Evolutionary conservation across 2,113 vertebrate species (phyloP), one percentile per base, ranked within the genome.

Genomic region (Taxidea taxus): DNA sequence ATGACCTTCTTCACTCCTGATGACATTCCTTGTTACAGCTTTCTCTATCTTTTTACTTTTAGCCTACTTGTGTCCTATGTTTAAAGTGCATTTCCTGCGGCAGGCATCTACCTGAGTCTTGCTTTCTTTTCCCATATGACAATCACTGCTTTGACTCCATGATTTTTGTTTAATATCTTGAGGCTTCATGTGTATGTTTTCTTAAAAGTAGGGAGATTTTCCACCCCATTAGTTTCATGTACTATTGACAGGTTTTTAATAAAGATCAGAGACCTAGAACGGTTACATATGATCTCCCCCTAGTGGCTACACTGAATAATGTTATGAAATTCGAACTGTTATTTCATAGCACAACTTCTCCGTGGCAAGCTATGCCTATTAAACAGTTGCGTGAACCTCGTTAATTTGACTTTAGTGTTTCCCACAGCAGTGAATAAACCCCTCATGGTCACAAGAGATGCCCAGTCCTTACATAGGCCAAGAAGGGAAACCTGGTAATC

Each of bases 291-390:
- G 88, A n/a, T 56, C 83, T 4, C 95, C 97, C 96, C 92, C 98
- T 97, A 96, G 95, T 96, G 98, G 95, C 21, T 51, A 96, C 4
- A 54, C 16, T 51, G 42, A 90, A 25, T 70, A 97, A 95, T 77
- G 44, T 39, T 47, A n/a, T 9, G 3, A 84, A 68, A 72, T 47
- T 49, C 21, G 27, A 70, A 21, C 9, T 39, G 7, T 58, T 90
- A 23, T 47, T 34, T 42, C 62, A 37, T n/a, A 84, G 42, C 31
- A 9, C 14, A 29, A 68, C 4, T n/a, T 82, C 21, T 9, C 12
- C 8, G 0, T 3, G 7, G 60, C 54, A 64, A 56, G 4, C 25
- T 81, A 6, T 2, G 11, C 14, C 9, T 92, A 51, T 13, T 42
- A 58, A 31, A 62, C n/a, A 72, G 6, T 14, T 77, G 37, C 2